Base-by-base conservation (phyloP, 2,113 vertebrate genomes). In the Nannobrachium achirus region DNA sequence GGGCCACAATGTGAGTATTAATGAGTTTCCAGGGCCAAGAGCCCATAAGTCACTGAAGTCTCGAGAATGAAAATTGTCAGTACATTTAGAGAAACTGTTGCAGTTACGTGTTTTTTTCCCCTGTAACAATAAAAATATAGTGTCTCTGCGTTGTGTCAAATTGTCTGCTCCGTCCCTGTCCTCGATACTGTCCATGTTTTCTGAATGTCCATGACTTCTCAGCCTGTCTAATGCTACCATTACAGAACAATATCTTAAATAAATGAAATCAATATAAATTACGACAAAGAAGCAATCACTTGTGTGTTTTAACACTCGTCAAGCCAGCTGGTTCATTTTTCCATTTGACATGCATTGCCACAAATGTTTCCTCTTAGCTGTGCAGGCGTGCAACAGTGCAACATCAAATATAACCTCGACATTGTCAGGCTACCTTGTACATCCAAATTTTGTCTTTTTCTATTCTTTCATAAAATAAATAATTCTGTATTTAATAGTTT, bases 161-260 rank as follows among this genome's bases (percentile, higher is more conserved):
- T 82, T 89, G 90, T 91, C 88, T 73, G 42, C 86, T 33, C 85
- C 74, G 83, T 89, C 53, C 84, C 88, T 87, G 87, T 88, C 79
- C 84, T 78, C 82, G 81, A 58, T 10, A 46, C 83, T 86, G 86
- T 90, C 87, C 82, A 81, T 85, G 87, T 86, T 80, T 78, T 86
- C 71, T 83, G 67, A 88, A 76, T 89, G 84, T 90, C 85, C 80
- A 80, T 88, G 85, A 75, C 69, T 77, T 60, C 71, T 85, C 76
- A 79, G 81, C 78, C 75, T 70, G 46, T 75, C 19, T 0, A 18
- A 58, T 40, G 13, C 25, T 40, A 56, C 77, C 53, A 73, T 59
- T 44, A 8, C 25, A 25, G 52, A 56, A 33, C 56, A 53, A 51
- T 3, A 15, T 45, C 73, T 16, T 10, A 8, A 16, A 55, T 45